These are phyloP conservation scores for Platyrinchus mystaceus DNA, from an alignment of 2,797 vertebrate genomes.

Conservation along the genomic window DNA sequence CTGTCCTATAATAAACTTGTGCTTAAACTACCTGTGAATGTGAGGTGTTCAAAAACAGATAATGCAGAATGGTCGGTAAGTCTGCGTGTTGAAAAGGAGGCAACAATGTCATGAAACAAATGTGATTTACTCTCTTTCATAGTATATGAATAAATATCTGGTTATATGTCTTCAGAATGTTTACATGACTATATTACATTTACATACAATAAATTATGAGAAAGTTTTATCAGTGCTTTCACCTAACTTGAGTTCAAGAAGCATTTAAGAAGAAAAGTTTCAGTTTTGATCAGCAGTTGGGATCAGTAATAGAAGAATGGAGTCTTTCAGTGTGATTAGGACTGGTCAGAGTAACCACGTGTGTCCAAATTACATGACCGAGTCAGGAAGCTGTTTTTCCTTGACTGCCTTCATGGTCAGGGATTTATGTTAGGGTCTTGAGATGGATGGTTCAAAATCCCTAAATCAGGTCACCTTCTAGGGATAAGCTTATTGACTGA, in stretches of 20 bases:
- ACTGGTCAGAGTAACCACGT: neutral
- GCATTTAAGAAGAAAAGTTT: neutral
- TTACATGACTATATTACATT: neutral
- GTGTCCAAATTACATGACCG: neutral
- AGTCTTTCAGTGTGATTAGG: neutral
- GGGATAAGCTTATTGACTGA: neutral
- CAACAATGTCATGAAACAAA: neutral
- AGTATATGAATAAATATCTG: neutral
- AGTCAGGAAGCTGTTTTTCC: neutral
- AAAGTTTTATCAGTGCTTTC: neutral
- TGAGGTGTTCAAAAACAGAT: constrained; percentile 85
- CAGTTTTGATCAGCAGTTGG: neutral
- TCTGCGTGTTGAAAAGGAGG: neutral
- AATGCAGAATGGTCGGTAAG: constrained; percentile 86
- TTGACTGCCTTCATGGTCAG: neutral
- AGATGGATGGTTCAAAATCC: neutral
- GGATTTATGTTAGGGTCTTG: neutral
- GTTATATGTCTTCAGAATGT: neutral
- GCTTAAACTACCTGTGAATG: constrained; percentile 80
- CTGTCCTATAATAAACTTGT: constrained; percentile 84
- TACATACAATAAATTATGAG: neutral
- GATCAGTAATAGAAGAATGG: neutral
- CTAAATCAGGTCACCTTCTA: neutral
- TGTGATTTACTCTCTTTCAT: neutral
- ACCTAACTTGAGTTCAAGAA: neutral